A percentile compares a stretch with the other conserved stretches of the same genome.
Conservation (phyloP, 2,888 invertebrate genomes). For the Hoplodrina ambigua region DNA sequence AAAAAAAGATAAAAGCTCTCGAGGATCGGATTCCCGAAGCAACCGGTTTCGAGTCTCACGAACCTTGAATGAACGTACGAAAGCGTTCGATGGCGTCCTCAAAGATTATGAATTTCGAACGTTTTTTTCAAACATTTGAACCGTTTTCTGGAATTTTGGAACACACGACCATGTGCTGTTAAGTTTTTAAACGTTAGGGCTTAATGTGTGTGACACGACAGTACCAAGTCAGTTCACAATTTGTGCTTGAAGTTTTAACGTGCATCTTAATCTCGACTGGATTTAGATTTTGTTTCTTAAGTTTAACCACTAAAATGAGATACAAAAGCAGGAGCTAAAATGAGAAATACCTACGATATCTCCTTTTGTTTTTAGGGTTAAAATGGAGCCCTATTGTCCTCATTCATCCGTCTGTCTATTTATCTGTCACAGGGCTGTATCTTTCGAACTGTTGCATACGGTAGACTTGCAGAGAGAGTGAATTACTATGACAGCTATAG, state of each 20-base stretch:
- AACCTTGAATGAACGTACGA: slow-evolving; percentile 64
- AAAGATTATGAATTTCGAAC: slow-evolving; percentile 58
- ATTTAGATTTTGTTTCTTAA: no score
- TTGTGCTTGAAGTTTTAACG: not conserved
- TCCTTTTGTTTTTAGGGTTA: no score
- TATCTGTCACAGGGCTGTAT: no score
- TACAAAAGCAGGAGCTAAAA: no score
- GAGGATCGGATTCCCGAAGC: slow-evolving; percentile 66
- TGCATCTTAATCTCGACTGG: no score
- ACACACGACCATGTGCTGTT: not conserved
- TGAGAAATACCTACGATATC: no score
- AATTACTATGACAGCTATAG: no score
- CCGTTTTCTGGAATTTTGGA: slow-evolving; percentile 28
- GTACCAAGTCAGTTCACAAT: not conserved
- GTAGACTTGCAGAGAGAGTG: no score
- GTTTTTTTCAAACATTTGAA: slow-evolving; percentile 35
- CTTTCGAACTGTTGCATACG: no score
- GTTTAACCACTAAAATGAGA: not conserved
- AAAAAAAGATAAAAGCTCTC: slow-evolving; percentile 53
- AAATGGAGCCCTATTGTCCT: no score
- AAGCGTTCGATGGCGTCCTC: slow-evolving; percentile 57
- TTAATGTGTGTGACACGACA: not conserved
- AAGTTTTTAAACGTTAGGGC: not conserved
- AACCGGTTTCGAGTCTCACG: slow-evolving; percentile 67
- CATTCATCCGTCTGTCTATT: no score